Conservation (phyloP, 2,113 vertebrate species). For the Lanius collurio region DNA sequence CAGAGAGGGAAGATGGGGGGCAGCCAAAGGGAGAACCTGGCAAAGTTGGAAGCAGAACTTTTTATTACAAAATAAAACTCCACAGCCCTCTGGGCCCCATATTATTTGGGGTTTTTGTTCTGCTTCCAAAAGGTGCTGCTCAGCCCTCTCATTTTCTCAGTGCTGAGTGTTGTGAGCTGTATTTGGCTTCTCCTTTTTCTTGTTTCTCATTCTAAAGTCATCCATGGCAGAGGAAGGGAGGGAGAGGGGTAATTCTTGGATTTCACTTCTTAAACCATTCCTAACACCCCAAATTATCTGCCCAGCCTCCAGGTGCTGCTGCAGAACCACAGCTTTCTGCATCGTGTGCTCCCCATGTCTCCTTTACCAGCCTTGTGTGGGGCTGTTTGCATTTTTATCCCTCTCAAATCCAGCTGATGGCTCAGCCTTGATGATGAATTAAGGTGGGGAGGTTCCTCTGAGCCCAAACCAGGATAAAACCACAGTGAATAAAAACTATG, state of each 20-base stretch:
- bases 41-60: not conserved
- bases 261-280: not conserved
- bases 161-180: not conserved
- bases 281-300: not conserved
- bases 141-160: accelerated
- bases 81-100: not conserved
- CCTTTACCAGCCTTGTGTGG: not conserved
- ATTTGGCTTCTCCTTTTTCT: not conserved
- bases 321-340: not conserved
- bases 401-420: not conserved
- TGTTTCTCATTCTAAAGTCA: not conserved
- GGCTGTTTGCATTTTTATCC: not conserved
- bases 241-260: not conserved
- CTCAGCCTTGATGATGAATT: not conserved
- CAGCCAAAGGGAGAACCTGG: not conserved
- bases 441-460: not conserved
- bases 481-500: not conserved
- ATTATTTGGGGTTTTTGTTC: not conserved
- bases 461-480: not conserved
- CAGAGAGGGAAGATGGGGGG: too few relatives aligned
- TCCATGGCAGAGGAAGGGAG: not conserved
- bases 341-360: accelerated
- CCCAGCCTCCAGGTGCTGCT: not conserved
- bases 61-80: not conserved
- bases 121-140: not conserved